phyloP scores from a whole-genome alignment of 2,797 vertebrate genomes.

The Emys orbicularis region DNA sequence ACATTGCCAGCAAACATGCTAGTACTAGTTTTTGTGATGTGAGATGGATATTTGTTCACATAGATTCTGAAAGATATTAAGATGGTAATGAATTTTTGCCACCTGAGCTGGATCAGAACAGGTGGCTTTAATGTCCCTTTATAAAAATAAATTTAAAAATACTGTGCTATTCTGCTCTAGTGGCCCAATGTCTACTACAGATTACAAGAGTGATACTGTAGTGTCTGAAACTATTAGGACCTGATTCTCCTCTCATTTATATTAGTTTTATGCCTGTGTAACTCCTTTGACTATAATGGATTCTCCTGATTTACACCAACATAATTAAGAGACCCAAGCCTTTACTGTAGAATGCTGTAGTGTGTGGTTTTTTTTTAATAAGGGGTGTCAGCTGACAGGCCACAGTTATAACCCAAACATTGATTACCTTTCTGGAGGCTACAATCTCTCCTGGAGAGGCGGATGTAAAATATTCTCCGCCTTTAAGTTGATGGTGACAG shows the following conservation, averaged over 20 bases:
- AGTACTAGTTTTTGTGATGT: neutral
- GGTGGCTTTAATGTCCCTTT: neutral
- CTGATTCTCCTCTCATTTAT: neutral
- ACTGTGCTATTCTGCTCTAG: neutral
- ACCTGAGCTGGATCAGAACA: neutral
- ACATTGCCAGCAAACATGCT: neutral
- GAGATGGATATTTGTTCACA: neutral
- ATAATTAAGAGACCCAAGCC: neutral
- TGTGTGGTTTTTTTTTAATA: neutral
- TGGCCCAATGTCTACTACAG: neutral
- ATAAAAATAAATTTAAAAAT: neutral
- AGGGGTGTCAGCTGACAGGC: neutral
- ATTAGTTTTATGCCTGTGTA: neutral
- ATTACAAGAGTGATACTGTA: neutral
- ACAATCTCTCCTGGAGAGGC: neutral
- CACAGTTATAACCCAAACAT: neutral
- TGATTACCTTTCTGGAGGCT: neutral
- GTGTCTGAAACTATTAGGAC: neutral
- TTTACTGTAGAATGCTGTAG: neutral
- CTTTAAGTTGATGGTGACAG: neutral
- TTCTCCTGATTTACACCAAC: neutral
- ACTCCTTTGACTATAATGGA: neutral
- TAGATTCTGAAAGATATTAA: neutral
- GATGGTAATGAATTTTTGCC: neutral
- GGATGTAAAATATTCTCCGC: conserved; percentile 15